Evolutionary conservation across 2,797 vertebrate genomes (phyloP).

Genomic region (Chrosomus eos): DNA sequence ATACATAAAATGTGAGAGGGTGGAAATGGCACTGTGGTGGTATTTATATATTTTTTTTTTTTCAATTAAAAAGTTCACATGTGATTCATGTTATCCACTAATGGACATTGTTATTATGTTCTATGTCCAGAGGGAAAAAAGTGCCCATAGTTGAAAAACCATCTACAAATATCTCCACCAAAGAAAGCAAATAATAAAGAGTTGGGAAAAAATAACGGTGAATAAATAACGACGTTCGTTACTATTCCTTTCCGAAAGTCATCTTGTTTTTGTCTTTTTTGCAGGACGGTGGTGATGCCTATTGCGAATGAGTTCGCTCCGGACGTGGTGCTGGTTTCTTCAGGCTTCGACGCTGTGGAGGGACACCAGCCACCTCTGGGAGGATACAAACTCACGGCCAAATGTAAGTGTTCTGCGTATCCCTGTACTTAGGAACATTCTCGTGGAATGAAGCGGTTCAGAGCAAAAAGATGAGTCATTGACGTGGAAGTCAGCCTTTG

Average conservation of each 20-base stretch:
- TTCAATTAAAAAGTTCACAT: no score
- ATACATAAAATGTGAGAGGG: no score
- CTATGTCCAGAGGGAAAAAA: neutral
- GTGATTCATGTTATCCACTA: neutral
- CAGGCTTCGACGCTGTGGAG: constrained; percentile 93
- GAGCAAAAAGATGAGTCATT: constrained; percentile 45
- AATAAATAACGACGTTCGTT: neutral
- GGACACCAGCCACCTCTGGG: constrained; percentile 92
- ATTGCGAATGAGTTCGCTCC: constrained; percentile 94
- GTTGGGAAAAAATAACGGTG: neutral
- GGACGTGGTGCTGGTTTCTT: constrained; percentile 93
- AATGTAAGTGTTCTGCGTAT: constrained; percentile 82
- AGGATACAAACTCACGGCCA: constrained; percentile 92
- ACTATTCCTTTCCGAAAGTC: neutral
- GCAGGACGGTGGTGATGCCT: constrained; percentile 94
- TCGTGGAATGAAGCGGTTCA: constrained; percentile 16
- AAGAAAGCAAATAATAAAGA: constrained; percentile 5
- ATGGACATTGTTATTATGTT: neutral
- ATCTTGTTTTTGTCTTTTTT: neutral
- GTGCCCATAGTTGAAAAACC: neutral
- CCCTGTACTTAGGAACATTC: neutral
- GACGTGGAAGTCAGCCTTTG: constrained; percentile 21
- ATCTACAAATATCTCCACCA: neutral
- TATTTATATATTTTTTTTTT: no score
- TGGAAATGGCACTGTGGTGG: no score